phyloP scores from a whole-genome alignment of 2,797 vertebrate genomes.

The Danio tinwini region DNA sequence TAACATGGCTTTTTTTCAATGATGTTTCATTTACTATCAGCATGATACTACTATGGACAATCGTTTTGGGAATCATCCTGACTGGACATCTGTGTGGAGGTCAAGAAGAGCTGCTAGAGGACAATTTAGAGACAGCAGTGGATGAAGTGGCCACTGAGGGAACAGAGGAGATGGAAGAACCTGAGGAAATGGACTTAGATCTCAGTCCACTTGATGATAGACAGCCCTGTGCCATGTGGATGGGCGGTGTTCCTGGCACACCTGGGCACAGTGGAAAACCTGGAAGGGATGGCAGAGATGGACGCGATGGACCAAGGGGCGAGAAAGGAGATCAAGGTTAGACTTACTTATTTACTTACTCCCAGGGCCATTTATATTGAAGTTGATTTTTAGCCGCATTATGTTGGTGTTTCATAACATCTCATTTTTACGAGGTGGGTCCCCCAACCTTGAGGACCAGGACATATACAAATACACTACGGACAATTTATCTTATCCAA shows the following conservation, averaged over 20 bases:
- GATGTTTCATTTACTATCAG: slow-evolving; percentile 7
- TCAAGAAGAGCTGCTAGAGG: slow-evolving; percentile 28
- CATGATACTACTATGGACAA: slow-evolving; percentile 41
- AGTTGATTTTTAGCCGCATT: no score
- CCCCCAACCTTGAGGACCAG: no score
- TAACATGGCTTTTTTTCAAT: background rate
- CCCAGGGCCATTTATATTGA: no score
- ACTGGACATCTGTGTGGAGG: slow-evolving; percentile 21
- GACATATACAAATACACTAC: no score
- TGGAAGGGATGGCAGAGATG: slow-evolving; percentile 83
- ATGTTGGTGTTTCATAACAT: no score
- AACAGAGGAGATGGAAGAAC: background rate
- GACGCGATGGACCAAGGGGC: slow-evolving; percentile 77
- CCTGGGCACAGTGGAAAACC: slow-evolving; percentile 82
- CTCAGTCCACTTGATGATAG: slow-evolving; percentile 59
- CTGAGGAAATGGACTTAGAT: slow-evolving; percentile 7
- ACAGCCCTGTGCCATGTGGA: slow-evolving; percentile 77
- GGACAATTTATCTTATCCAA: no score
- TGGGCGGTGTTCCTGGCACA: slow-evolving; percentile 82
- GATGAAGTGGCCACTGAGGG: background rate
- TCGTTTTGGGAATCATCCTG: slow-evolving; percentile 47
- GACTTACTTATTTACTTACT: no score
- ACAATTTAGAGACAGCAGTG: background rate
- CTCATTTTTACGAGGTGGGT: no score
- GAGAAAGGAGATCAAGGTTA: slow-evolving; percentile 83